Evolutionary conservation across 2,113 vertebrate genomes (phyloP), one percentile per base, ranked within the genome.

Genomic region (Alaudala cheleensis): DNA sequence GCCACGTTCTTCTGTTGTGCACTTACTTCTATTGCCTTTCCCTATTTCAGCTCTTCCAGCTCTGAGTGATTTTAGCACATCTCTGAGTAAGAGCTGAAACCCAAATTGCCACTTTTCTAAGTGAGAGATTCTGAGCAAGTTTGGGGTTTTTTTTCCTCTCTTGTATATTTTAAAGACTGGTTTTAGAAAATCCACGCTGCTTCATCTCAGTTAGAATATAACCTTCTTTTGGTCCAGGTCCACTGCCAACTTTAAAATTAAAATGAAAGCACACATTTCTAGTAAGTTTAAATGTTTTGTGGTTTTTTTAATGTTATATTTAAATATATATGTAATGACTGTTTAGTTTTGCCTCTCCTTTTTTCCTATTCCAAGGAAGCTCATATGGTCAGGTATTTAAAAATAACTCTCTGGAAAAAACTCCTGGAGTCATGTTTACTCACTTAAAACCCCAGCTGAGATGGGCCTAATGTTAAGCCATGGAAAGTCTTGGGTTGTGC

Each of bases 1-100:
- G 56, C 60, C 31, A 10, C 25, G 2, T 25, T 28, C 19, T 87
- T 44, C 61, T 5, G 4, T 57, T 82, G 31, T 53, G 42, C 25
- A 37, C 44, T 70, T 45, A 57, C 22, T 54, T 26, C 71, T 94
- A 19, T 76, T 94, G 91, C 81, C 87, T 91, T 85, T 90, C 89
- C 89, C 91, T 81, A 23, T 90, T 79, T 85, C 64, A 95, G 82
- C 90, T 42, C 39, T 69, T 73, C 61, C 16, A 88, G 90, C 94
- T 65, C 26, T 73, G 92, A 95, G 92, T 93, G 94, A 90, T 94
- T 97, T 95, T 94, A 96, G 96, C 94, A 91, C 94, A 81, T 95
- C 72, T 88, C 95, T 95, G 93, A 96, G 80, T 92, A 74, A 95
- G 86, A 90, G 76, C 90, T 97, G 94, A 97, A 97, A 97, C 96